These are phyloP conservation scores for Drosophila rubida DNA, from an alignment of 2,888 invertebrate genomes.

Conservation along the genomic window DNA sequence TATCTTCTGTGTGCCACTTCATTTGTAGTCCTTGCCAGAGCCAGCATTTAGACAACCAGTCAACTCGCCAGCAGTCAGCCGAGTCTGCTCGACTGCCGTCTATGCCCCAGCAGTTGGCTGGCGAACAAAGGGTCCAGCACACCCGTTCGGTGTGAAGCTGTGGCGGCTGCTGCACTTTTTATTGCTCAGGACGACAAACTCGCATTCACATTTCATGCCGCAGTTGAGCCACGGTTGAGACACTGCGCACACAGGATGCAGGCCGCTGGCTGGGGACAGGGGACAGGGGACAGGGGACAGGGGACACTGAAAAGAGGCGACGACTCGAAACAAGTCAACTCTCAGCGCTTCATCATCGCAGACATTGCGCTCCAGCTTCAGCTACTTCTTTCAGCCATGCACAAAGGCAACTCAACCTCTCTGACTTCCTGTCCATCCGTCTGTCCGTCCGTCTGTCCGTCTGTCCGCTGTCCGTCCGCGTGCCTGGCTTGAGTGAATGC, in stretches of 20 bases:
- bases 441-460: not conserved
- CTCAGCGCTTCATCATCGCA: not conserved
- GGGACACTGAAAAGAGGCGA: slow-evolving; percentile 3
- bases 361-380: slow-evolving; percentile 1
- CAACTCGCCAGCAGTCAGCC: not conserved
- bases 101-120: no score
- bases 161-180: slow-evolving; percentile 3
- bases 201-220: slow-evolving; percentile 29
- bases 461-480: not conserved
- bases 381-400: not conserved
- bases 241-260: slow-evolving; percentile 14
- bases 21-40: slow-evolving; percentile 38
- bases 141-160: no score
- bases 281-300: not conserved
- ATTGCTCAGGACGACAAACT: slow-evolving; percentile 31
- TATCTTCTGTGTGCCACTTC: slow-evolving; percentile 53
- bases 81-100: not conserved
- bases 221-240: slow-evolving; percentile 9
- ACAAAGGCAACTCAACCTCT: not conserved
- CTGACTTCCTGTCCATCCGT: no score
- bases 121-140: no score
- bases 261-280: not conserved
- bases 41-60: slow-evolving; percentile 31
- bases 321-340: not conserved
- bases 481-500: slow-evolving; percentile 1